Conservation (phyloP, 2,888 invertebrate genomes). For the Amaurobius ferox region DNA sequence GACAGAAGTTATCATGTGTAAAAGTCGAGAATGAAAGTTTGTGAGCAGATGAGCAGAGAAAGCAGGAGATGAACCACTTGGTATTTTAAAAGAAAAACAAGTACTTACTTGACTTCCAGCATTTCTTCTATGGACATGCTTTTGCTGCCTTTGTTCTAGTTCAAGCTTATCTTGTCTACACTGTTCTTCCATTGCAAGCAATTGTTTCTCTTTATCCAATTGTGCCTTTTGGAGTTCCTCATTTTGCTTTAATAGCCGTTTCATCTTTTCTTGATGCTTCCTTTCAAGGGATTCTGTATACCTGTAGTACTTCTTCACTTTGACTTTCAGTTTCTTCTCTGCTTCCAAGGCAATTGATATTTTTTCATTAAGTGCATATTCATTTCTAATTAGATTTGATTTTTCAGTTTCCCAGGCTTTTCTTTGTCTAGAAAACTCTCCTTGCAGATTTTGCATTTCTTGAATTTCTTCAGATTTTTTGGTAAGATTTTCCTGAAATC, state of each 20-base stretch:
- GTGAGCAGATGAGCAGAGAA: no score
- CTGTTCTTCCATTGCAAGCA: neutral
- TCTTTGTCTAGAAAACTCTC: constrained; percentile 18
- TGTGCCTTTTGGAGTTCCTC: constrained; percentile 16
- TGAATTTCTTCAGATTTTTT: neutral
- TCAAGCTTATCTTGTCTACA: constrained; percentile 12
- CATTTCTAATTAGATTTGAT: neutral
- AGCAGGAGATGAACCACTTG: no score
- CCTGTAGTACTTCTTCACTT: constrained; percentile 38
- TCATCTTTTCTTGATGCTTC: constrained; percentile 9
- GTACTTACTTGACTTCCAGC: constrained; percentile 19
- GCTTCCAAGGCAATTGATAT: constrained; percentile 2
- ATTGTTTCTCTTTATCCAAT: constrained; percentile 35
- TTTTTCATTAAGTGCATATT: constrained; percentile 2
- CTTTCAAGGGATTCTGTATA: constrained; percentile 19
- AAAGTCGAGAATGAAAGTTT: no score
- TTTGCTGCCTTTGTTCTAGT: constrained; percentile 1
- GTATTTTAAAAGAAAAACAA: neutral
- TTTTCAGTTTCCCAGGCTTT: constrained; percentile 32
- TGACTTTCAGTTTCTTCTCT: constrained; percentile 37
- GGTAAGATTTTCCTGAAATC: constrained; percentile 18
- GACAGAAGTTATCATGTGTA: no score
- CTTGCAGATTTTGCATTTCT: constrained; percentile 15
- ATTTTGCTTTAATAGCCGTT: constrained; percentile 13
- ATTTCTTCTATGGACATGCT: neutral